Base-by-base conservation (phyloP, 2,888 invertebrate species). In the Heliconius aoede region DNA sequence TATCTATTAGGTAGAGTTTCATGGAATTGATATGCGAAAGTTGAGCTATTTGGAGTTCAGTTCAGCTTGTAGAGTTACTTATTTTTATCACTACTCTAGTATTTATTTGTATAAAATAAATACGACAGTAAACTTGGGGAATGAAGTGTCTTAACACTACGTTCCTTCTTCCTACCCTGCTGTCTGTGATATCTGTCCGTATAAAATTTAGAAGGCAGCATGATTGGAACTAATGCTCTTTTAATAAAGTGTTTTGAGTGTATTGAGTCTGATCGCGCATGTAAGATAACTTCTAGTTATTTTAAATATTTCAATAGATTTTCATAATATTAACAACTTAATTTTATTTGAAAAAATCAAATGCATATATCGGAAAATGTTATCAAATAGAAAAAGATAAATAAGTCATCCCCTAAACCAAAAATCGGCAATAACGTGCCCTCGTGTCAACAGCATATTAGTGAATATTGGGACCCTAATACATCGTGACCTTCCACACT, bases 391-490 rank as follows among this genome's bases (percentile, higher is more conserved):
- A 90, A 91, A 91, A 91, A 89, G 90, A 91, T 89, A 91, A 92
- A 93, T 88, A 91, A 88, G 84, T 80, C 86, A 83, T 88, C 91
- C 93, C 92, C 90, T 92, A 89, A 88, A 81, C 84, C 86, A 86
- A 87, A 89, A 90, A 91, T 89, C 85, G 90, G 89, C 91, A 90
- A 92, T 92, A 92, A 87, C 89, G 85, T 90, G 87, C 89, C 89
- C 91, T 91, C 90, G 89, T 89, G 90, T 91, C 91, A 93, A 93
- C 92, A 90, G 82, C 87, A 87, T 92, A 92, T 92, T 93, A 92
- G 90, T 87, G 86, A 87, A 89, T 87, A 88, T 86, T 85, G 82
- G 82, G 82, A 79, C 81, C 86, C 92, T 88, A 90, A 24, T 64
- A 18, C 71, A 79, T 69, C 11, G 21, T 78, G 89, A 86, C 78